Evolutionary conservation across 2,113 vertebrate genomes (phyloP), one percentile per base, ranked within the genome.

Genomic region (Paedocypris sp.): DNA sequence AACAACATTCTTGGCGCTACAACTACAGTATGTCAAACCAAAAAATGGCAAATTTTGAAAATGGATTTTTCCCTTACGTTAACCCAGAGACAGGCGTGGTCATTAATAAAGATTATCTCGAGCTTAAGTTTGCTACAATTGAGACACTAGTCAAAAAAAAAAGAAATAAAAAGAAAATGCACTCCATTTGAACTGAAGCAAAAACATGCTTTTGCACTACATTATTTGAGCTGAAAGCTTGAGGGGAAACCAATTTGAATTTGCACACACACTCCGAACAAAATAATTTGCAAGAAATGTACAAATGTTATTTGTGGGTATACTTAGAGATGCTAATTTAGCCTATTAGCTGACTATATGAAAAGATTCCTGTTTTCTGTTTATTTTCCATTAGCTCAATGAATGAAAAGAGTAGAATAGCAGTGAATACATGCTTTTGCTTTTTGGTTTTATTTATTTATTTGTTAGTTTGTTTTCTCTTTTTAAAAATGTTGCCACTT

Each of bases 291-390:
- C 35, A 19, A n/a, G 15, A 9, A 25, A 53, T 26, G 36, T 41
- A 52, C 18, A 52, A n/a, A 16, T 29, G 52, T 56, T 41, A 28
- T 26, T 31, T 41, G 10, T 29, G 20, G 42, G 26, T 16, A 22
- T 16, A 42, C 13, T 47, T 16, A 15, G 33, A 31, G 35, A 62
- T 51, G 38, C 3, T 42, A 42, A 32, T 52, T 26, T 33, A 38
- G 39, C 7, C 6, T 10, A 38, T 51, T 42, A 62, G 47, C 35
- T n/a, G n/a, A n/a, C n/a, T n/a, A n/a, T n/a, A 50, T 29, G 20
- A 42, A 51, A 38, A 41, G 35, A 35, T 18, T 49, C 28, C 28
- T 53, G 39, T 58, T 58, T 63, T 38, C 53, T 36, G 25, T 51
- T 33, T 16, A 31, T 10, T 43, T 29, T 43, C 32, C 22, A 43